phyloP scores from a whole-genome alignment of 1,140 invertebrate species.

The Monochamus saltuarius region DNA sequence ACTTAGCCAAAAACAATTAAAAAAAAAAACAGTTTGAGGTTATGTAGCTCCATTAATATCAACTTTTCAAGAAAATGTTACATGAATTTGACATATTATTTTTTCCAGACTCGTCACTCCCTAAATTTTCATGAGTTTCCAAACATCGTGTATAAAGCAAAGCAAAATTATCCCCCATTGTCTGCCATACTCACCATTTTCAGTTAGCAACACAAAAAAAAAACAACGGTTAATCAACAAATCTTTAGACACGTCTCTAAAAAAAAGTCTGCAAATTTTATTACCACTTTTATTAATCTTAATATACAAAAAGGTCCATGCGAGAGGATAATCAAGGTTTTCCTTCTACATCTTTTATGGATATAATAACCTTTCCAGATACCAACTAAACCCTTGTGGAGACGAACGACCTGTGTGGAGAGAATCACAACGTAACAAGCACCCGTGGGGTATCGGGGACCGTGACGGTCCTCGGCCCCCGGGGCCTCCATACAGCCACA shows the following conservation, averaged over 20 bases:
- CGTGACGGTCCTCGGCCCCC: constrained; percentile 19
- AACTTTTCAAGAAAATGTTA: too few species aligned
- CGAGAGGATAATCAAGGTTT: constrained; percentile 34
- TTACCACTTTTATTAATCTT: constrained; percentile 39
- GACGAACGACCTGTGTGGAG: constrained; percentile 53
- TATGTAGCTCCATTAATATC: too few species aligned
- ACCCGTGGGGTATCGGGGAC: constrained; percentile 7
- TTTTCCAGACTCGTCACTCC: too few species aligned
- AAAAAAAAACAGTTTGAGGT: too few species aligned
- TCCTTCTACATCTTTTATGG: constrained; percentile 66
- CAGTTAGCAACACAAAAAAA: constrained; percentile 2
- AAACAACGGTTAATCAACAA: constrained; percentile 24
- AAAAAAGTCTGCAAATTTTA: constrained; percentile 23
- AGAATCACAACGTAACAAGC: constrained; percentile 17
- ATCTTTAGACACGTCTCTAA: constrained; percentile 19
- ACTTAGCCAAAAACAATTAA: too few species aligned
- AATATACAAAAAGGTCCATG: constrained; percentile 42
- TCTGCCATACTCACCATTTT: too few species aligned
- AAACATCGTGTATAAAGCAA: too few species aligned
- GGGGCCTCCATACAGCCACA: constrained; percentile 34
- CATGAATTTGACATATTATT: too few species aligned
- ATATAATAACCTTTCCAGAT: constrained; percentile 77
- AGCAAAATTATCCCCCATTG: too few species aligned
- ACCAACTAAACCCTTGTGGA: constrained; percentile 70
- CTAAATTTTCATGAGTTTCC: too few species aligned